Evolutionary conservation across 2,888 invertebrate species (phyloP), one percentile per base, ranked within the genome.

Genomic region (Rhagium mordax): DNA sequence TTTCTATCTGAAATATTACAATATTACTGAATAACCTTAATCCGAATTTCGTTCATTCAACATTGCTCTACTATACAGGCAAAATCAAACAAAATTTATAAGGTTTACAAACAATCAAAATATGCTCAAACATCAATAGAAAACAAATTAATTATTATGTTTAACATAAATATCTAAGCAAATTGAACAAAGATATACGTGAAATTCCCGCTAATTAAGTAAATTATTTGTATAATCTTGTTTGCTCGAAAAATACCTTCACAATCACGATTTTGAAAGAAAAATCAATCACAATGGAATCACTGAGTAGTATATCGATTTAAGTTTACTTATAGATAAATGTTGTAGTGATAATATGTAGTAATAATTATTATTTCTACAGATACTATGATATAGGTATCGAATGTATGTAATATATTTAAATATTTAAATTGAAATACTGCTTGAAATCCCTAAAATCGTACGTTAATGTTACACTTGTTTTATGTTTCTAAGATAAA

Each of bases 61-160:
- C 47, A 20, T 48, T 48, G 33, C 1, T 41, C n/a, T 20, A 21
- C 2, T n/a, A 60, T 27, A 7, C 21, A 7, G 10, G 20, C 8
- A 48, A 47, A 61, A 61, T 41, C 47, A 29, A 51, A 60, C 13
- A 29, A 8, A 60, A 33, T 10, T 29, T 21, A 48, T 61, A 18
- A 24, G 6, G 15, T 48, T 15, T 20, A 15, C 33, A 33, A 60
- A 60, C 33, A 60, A 60, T 18, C 2, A 41, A 18, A 16, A n/a
- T n/a, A 41, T 48, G 47, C 15, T 20, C 3, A 61, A 24, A 47
- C 47, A 48, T 24, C 15, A 57, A 67, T 51, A 57, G 57, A 67
- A 67, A 67, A 67, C 67, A 67, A 57, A 67, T 67, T 67, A 57
- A 57, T 67, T 67, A 67, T 57, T 67, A 57, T 24, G 48, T 55